Conservation (phyloP, 2,888 invertebrate species). For the Melikaiella ostensackeni region DNA sequence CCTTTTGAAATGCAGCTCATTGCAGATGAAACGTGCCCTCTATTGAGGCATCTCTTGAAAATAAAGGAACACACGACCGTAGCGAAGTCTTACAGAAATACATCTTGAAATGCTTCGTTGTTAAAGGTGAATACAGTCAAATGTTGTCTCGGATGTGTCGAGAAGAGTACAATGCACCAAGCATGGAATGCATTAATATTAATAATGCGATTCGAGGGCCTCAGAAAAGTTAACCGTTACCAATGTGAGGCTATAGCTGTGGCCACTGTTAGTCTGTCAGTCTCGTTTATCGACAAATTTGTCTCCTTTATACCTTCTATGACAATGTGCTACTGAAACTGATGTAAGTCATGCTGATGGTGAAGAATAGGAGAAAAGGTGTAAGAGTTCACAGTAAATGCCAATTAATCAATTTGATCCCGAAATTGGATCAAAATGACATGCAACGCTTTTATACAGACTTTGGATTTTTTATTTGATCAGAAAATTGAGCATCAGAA, state of each 20-base stretch:
- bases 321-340: too few relatives aligned
- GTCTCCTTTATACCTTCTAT: not conserved
- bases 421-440: too few relatives aligned
- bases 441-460: too few relatives aligned
- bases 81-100: slow-evolving; percentile 46
- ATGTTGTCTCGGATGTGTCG: slow-evolving; percentile 46
- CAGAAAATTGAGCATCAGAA: too few relatives aligned
- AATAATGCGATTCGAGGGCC: slow-evolving; percentile 58
- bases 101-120: slow-evolving; percentile 44
- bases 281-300: not conserved
- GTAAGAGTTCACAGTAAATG: too few relatives aligned
- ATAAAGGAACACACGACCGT: not conserved
- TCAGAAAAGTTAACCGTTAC: slow-evolving; percentile 4
- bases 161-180: slow-evolving; percentile 66
- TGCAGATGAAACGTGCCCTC: slow-evolving; percentile 19
- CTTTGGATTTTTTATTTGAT: too few relatives aligned
- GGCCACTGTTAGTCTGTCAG: not conserved
- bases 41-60: slow-evolving; percentile 8
- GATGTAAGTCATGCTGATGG: too few relatives aligned
- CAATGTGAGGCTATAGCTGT: not conserved
- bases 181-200: slow-evolving; percentile 71
- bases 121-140: slow-evolving; percentile 42
- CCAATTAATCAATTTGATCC: too few relatives aligned
- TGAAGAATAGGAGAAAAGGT: too few relatives aligned
- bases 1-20: not conserved